Conservation (phyloP, 64 coral and sea anemone genomes). For the Catalaphyllia jardinei region DNA sequence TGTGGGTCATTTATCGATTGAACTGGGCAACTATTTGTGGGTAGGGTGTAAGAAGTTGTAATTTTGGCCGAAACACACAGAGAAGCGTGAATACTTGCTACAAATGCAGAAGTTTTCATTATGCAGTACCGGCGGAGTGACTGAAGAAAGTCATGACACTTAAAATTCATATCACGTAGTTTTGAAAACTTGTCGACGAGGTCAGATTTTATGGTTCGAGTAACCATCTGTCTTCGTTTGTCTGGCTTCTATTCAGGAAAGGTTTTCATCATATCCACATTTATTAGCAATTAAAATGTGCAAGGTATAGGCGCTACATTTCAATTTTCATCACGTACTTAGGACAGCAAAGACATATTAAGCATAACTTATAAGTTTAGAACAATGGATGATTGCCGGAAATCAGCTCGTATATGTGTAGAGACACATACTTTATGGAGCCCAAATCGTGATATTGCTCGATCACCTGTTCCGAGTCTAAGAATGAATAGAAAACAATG, state of each 20-base stretch:
- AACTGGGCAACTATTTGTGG: background rate
- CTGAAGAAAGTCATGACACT: background rate
- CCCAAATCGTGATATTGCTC: background rate
- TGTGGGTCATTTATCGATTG: background rate
- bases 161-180: conserved; percentile 35
- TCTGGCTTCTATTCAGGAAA: background rate
- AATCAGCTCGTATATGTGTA: background rate
- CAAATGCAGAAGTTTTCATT: background rate
- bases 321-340: background rate
- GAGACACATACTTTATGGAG: background rate
- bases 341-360: background rate
- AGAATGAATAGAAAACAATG: too few relatives aligned
- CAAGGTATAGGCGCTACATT: background rate
- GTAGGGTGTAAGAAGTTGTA: background rate
- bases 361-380: background rate
- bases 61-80: background rate
- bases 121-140: background rate
- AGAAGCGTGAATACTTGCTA: background rate
- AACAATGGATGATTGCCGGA: conserved; percentile 24
- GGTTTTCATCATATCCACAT: background rate
- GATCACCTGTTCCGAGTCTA: background rate
- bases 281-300: background rate
- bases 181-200: background rate
- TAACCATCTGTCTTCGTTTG: background rate
- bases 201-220: background rate